Evolutionary conservation across 2,888 invertebrate species (phyloP), one percentile per base, ranked within the genome.

Genomic region (Aporophyla nigra): DNA sequence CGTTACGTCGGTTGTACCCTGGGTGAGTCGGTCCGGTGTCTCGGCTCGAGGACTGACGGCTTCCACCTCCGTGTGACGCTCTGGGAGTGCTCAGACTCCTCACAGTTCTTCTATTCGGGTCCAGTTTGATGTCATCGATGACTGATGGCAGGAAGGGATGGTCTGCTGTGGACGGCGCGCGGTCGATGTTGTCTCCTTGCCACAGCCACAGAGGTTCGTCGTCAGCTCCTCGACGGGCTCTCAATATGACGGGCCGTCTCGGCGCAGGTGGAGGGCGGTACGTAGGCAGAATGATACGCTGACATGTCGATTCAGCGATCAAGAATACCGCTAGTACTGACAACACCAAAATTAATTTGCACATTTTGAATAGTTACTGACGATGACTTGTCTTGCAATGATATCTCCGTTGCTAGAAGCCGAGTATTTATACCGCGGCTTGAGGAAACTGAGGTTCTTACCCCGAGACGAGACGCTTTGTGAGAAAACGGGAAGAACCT

Each of bases 1-100:
- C 24, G 59, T 84, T 78, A 19, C 86, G 86, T 5, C 78, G 53
- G 67, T 85, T 78, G 74, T 84, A 85, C 12, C 82, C 85, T 0
- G 83, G 83, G 12, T 82, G 83, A 56, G 82, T 85, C 2, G 53
- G 51, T 12, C 82, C 74, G 19, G 74, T 84, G 43, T 84, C 78
- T 24, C 59, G 65, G 63, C 63, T 78, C 0, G 82, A 65, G n/a
- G 82, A 63, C 19, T 0, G 46, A 0, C 82, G 82, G 2, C 53
- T 59, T 7, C 71, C 69, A n/a, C 63, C 53, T 14, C 86, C 74
- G 7, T 82, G 73, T 21, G 74, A 66, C n/a, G 43, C 71, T 1
- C 71, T 65, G 12, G 82, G 71, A 40, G 78, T 85, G 69, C 69
- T 51, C 33, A 83, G 27, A 65, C 83, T 85, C 53, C 83, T 63